phyloP scores from a whole-genome alignment of 1,140 invertebrate species.

The Philaenus spumarius region DNA sequence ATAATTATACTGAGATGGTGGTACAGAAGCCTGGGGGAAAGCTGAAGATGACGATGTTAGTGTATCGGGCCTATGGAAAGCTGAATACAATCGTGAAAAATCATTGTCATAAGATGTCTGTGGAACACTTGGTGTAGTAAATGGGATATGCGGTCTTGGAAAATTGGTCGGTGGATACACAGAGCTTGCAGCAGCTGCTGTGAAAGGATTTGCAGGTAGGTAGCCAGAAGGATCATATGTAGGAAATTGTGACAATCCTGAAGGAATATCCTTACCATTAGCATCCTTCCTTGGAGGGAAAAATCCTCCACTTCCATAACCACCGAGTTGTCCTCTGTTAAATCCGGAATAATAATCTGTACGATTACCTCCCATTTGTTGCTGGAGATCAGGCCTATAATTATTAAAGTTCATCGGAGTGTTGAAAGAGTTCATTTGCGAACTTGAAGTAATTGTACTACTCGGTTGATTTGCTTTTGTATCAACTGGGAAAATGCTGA shows the following conservation, averaged over 20 bases:
- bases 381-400: slow-evolving; percentile 11
- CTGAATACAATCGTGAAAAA: slow-evolving; percentile 44
- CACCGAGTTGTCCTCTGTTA: neutral
- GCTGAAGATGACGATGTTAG: neutral
- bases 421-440: neutral
- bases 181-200: slow-evolving; percentile 14
- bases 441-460: neutral
- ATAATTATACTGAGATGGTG: slow-evolving; percentile 1
- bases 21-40: neutral
- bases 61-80: slow-evolving; percentile 40
- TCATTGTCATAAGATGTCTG: slow-evolving; percentile 37
- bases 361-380: neutral
- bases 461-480: neutral
- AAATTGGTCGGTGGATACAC: neutral
- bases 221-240: neutral
- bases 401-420: neutral
- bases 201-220: slow-evolving; percentile 11
- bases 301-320: neutral
- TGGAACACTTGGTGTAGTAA: neutral
- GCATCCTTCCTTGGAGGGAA: slow-evolving; percentile 10
- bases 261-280: slow-evolving; percentile 9
- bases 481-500: slow-evolving; percentile 11
- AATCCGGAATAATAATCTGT: slow-evolving; percentile 11
- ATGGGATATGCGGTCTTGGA: neutral
- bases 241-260: neutral